phyloP scores from a whole-genome alignment of 2,797 vertebrate genomes.

The Silurus aristotelis region DNA sequence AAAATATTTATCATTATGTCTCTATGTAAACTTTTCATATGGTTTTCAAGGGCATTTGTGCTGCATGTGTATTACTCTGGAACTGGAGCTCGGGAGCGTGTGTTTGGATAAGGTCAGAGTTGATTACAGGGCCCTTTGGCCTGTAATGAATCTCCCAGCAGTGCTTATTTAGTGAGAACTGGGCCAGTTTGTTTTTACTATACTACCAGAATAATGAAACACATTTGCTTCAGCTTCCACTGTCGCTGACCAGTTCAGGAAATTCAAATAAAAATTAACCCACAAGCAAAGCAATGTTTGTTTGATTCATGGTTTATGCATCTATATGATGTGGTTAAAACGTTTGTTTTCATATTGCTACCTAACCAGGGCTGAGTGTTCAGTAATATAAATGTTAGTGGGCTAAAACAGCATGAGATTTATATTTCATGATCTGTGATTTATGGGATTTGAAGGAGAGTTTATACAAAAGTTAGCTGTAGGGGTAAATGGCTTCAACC shows the following conservation, averaged over 20 bases:
- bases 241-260: constrained; percentile 18
- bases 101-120: constrained; percentile 41
- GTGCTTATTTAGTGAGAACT: constrained; percentile 52
- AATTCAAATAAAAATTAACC: constrained; percentile 53
- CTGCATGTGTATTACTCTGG: background rate
- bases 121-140: constrained; percentile 42
- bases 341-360: constrained; percentile 52
- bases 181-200: constrained; percentile 52
- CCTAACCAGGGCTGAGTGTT: constrained; percentile 44
- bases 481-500: background rate
- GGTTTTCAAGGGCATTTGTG: constrained; percentile 11
- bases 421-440: constrained; percentile 21
- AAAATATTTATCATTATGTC: constrained; percentile 6
- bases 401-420: constrained; percentile 32
- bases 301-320: constrained; percentile 38
- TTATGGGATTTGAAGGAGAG: constrained; percentile 19
- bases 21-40: background rate
- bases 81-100: constrained; percentile 33
- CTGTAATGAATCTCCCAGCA: constrained; percentile 51
- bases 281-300: constrained; percentile 40
- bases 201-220: constrained; percentile 39
- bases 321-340: constrained; percentile 48
- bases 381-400: constrained; percentile 52
- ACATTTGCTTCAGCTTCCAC: constrained; percentile 44
- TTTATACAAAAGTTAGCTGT: constrained; percentile 27